Percentiles rank a stretch among this genome's conserved stretches.
Conservation (phyloP, 2,113 vertebrate genomes). For the Lepus europaeus region DNA sequence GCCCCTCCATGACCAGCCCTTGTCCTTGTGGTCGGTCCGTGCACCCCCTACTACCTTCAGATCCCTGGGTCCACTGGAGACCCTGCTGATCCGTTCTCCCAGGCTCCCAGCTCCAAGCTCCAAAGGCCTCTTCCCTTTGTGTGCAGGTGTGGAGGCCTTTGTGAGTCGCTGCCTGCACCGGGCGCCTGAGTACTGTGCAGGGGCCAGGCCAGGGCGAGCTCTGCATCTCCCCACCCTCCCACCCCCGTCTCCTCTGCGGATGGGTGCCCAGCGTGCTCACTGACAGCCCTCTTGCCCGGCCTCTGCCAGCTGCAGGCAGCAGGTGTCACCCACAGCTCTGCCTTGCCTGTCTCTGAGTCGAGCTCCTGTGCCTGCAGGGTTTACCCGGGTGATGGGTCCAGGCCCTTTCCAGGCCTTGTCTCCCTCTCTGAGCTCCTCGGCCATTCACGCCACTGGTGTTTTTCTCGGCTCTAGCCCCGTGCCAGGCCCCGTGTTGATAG, state of each 20-base stretch:
- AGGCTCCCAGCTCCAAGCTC: background rate
- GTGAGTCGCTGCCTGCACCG: background rate
- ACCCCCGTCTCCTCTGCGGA: background rate
- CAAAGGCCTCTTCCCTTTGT: background rate
- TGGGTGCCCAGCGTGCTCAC: background rate
- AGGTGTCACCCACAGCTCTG: background rate
- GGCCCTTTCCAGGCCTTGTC: background rate
- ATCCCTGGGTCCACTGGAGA: background rate
- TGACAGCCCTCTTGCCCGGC: background rate
- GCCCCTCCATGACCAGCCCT: background rate
- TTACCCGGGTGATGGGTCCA: background rate
- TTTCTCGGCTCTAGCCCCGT: background rate
- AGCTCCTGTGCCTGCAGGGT: background rate
- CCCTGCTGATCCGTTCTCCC: background rate
- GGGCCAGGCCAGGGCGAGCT: background rate
- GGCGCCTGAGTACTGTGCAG: background rate
- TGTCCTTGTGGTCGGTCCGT: background rate
- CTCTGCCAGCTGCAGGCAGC: background rate
- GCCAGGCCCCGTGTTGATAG: background rate
- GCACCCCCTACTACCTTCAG: background rate
- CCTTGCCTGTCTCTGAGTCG: background rate
- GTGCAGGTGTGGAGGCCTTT: background rate
- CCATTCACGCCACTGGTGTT: background rate
- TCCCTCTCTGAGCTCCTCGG: conserved; percentile 10
- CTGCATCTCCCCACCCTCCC: background rate